Evolutionary conservation across 2,113 vertebrate genomes (phyloP).

Genomic region (Chinchilla lanigera): DNA sequence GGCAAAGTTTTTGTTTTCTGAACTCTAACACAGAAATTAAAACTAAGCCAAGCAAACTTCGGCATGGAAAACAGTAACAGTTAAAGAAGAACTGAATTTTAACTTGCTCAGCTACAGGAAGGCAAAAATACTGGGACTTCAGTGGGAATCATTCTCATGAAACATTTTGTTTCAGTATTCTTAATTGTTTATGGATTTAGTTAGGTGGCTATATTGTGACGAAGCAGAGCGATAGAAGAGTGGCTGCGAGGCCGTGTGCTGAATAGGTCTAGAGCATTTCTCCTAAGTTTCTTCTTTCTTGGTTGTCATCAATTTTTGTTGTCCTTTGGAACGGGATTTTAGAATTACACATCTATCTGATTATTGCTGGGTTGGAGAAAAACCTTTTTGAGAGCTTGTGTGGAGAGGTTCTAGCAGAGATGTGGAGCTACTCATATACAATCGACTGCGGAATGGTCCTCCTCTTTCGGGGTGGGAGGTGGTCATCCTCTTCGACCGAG

Average conservation of each 20-base stretch:
- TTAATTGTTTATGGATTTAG: conserved; percentile 10
- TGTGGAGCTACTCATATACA: too few relatives aligned
- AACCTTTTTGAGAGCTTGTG: background rate
- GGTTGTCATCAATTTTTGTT: conserved; percentile 19
- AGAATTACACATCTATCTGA: background rate
- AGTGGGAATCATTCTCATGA: background rate
- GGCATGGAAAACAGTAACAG: background rate
- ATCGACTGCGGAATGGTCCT: too few relatives aligned
- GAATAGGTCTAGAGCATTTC: background rate
- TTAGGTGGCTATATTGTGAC: background rate
- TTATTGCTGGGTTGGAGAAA: background rate
- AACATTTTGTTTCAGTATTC: conserved; percentile 19
- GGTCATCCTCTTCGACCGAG: too few relatives aligned
- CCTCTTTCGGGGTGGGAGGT: too few relatives aligned
- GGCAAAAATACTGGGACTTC: conserved; percentile 11
- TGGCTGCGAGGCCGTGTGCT: background rate
- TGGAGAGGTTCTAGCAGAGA: too few relatives aligned
- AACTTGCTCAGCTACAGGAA: background rate
- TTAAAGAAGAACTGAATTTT: conserved; percentile 53
- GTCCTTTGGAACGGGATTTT: background rate
- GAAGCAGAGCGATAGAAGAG: background rate
- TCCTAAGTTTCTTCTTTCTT: background rate
- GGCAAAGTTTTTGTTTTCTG: conserved; percentile 42
- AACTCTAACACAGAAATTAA: conserved; percentile 43
- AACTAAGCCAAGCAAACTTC: conserved; percentile 40